These are phyloP conservation scores for Catostomus latipinnis DNA, from an alignment of 2,797 vertebrate species.

Conservation along the genomic window DNA sequence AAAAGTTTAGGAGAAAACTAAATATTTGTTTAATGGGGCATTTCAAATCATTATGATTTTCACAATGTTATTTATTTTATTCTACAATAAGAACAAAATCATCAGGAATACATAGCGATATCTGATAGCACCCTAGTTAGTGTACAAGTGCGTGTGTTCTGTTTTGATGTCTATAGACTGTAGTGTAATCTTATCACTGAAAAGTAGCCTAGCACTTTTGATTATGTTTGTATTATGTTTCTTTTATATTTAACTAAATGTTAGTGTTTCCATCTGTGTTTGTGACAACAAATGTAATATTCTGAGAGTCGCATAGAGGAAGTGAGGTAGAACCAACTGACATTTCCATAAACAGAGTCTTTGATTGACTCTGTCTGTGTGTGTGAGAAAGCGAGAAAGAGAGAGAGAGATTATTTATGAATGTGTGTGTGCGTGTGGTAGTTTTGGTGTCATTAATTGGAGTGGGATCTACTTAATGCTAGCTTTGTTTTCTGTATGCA, in stretches of 20 bases:
- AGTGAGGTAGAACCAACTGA: conserved; percentile 14
- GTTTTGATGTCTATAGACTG: conserved; percentile 22
- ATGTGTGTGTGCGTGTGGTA: conserved; percentile 21
- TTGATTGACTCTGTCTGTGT: conserved; percentile 20
- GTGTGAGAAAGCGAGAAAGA: neutral
- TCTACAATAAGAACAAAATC: too few relatives aligned
- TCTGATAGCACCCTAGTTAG: neutral
- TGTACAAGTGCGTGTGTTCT: conserved; percentile 26
- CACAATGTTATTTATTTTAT: too few relatives aligned
- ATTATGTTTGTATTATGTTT: neutral
- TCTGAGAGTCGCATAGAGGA: neutral
- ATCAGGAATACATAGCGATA: too few relatives aligned
- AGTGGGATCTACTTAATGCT: conserved; percentile 36
- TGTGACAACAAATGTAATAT: conserved; percentile 10
- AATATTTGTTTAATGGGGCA: too few relatives aligned
- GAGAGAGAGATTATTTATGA: too few relatives aligned
- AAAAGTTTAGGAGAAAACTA: too few relatives aligned
- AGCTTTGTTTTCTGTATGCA: conserved; percentile 37
- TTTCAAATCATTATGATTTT: too few relatives aligned
- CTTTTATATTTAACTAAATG: neutral
- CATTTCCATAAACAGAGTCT: conserved; percentile 28
- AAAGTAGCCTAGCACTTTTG: neutral
- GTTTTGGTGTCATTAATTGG: conserved; percentile 51
- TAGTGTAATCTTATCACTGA: neutral
- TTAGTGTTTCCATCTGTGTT: neutral